These are phyloP conservation scores for Urocolius indicus DNA, from an alignment of 2,113 vertebrate species.

Conservation along the genomic window DNA sequence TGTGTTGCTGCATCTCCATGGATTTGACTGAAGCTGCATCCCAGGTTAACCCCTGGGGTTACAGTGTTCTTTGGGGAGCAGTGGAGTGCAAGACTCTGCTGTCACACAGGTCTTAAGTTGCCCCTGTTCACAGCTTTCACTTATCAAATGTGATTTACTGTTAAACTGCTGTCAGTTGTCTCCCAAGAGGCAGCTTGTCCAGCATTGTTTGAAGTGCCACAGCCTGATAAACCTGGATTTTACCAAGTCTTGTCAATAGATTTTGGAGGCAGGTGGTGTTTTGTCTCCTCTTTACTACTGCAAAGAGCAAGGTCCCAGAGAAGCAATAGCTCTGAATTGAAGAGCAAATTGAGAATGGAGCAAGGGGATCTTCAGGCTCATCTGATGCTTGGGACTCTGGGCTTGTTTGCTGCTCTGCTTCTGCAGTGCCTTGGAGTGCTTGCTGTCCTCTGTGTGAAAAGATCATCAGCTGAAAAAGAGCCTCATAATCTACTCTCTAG, in stretches of 20 bases:
- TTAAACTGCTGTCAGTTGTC: background rate
- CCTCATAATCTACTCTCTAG: background rate
- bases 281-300: background rate
- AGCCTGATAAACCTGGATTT: background rate
- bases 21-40: background rate
- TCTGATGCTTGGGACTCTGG: background rate
- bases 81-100: background rate
- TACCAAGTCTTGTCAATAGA: background rate
- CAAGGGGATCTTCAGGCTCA: background rate
- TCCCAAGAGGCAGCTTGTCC: background rate
- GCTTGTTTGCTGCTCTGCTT: background rate
- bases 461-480: background rate
- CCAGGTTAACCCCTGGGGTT: background rate
- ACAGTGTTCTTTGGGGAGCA: background rate
- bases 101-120: background rate
- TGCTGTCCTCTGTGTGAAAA: background rate
- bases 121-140: background rate
- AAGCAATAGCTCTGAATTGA: background rate
- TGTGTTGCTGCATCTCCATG: fast-evolving
- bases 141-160: background rate
- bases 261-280: background rate
- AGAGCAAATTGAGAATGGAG: background rate
- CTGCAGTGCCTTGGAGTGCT: background rate
- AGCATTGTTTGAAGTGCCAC: background rate
- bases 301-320: background rate